Percentiles rank a stretch among this genome's conserved stretches.
Evolutionary conservation across 2,797 vertebrate genomes (phyloP).

Genomic region (Helicolenus hilgendorfi): DNA sequence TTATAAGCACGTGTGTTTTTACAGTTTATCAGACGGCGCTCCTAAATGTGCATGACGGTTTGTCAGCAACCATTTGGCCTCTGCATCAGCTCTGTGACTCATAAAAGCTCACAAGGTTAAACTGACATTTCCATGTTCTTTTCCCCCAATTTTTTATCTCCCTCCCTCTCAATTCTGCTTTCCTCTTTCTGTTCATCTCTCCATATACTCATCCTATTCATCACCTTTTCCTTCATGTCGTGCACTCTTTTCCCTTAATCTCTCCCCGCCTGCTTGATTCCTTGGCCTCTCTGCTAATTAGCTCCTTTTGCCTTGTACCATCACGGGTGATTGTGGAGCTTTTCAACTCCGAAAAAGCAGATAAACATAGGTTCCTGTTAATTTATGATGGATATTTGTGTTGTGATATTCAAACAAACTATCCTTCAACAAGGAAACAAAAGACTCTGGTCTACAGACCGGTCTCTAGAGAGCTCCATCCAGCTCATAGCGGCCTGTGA

Average conservation of each 20-base stretch:
- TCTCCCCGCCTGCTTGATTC: neutral
- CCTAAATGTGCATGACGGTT: neutral
- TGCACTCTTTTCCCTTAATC: neutral
- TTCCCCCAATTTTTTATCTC: too few species aligned
- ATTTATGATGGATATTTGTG: too few species aligned
- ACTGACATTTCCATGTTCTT: neutral
- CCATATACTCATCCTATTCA: too few species aligned
- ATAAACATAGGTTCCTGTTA: too few species aligned
- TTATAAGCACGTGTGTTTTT: neutral
- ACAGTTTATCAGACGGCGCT: neutral
- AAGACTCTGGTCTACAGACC: too few species aligned
- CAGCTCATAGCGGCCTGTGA: too few species aligned
- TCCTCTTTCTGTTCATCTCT: neutral
- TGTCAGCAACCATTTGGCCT: slow-evolving; percentile 18
- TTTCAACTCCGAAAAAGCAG: too few species aligned
- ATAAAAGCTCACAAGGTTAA: neutral
- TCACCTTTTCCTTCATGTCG: neutral
- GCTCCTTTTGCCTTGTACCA: slow-evolving; percentile 4
- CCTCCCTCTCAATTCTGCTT: neutral
- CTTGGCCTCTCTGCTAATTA: slow-evolving; percentile 15
- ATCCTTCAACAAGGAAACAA: too few species aligned
- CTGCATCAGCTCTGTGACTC: neutral
- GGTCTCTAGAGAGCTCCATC: too few species aligned
- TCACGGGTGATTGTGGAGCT: neutral
- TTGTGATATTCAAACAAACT: too few species aligned